phyloP scores from a whole-genome alignment of 2,888 invertebrate genomes.

The Boloria euphrosyne region DNA sequence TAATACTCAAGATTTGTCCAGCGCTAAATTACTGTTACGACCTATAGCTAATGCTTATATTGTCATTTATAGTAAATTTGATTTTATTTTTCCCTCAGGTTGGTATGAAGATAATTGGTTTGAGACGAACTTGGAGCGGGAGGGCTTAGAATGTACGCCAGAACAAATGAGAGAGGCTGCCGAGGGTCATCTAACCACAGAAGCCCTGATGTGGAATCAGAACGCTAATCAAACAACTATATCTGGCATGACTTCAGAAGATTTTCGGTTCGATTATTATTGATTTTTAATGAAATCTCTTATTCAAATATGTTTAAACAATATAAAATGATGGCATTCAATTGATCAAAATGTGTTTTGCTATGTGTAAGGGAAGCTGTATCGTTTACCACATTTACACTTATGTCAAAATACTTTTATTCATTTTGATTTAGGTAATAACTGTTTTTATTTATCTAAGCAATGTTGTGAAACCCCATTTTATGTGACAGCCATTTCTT shows the following conservation, averaged over 20 bases:
- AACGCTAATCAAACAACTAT: conserved; percentile 94
- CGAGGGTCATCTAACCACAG: conserved; percentile 98
- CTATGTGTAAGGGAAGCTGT: not conserved
- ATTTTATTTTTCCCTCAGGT: conserved; percentile 71
- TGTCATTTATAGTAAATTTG: not conserved
- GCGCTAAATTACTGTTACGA: too few relatives aligned
- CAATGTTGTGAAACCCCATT: conserved; percentile 34
- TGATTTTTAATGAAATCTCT: not conserved
- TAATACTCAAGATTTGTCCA: too few relatives aligned
- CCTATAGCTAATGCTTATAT: not conserved
- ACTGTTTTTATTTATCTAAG: conserved; percentile 32
- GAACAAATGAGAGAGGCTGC: conserved; percentile 97
- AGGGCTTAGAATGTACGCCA: conserved; percentile 94
- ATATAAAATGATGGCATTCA: too few relatives aligned
- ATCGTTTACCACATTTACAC: not conserved
- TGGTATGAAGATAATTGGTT: conserved; percentile 99
- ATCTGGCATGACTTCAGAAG: conserved; percentile 96
- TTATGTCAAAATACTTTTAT: conserved; percentile 12
- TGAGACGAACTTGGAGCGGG: conserved; percentile 91
- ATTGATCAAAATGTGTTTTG: too few relatives aligned
- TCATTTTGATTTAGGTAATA: conserved; percentile 9
- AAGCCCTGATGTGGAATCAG: conserved; percentile 99
- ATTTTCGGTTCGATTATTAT: conserved; percentile 84
- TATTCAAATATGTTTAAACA: too few relatives aligned
- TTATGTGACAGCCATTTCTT: conserved; percentile 44